Percentiles rank a stretch among this genome's conserved stretches.
These are phyloP conservation scores for Paedocypris sp. DNA, from an alignment of 2,113 vertebrate species.

Conservation along the genomic window DNA sequence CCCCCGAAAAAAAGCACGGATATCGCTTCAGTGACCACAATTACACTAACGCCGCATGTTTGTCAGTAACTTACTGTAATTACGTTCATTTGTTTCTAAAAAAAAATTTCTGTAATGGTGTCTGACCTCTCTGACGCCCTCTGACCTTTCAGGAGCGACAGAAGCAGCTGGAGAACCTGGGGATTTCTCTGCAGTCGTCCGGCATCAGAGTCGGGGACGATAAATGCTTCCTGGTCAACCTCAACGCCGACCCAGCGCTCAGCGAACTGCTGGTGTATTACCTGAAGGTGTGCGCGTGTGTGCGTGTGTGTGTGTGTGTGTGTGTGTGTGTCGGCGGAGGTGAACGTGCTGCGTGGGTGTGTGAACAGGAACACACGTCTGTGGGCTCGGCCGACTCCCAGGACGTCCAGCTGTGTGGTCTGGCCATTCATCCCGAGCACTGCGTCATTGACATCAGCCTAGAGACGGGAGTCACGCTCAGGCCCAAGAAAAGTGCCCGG, in stretches of 20 bases:
- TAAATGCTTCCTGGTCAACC: slow-evolving; percentile 86
- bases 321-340: neutral
- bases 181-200: slow-evolving; percentile 88
- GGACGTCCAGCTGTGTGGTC: slow-evolving; percentile 90
- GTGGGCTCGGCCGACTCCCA: slow-evolving; percentile 88
- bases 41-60: too few relatives aligned
- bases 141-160: slow-evolving; percentile 71
- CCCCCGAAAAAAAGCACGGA: too few relatives aligned
- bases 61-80: too few relatives aligned
- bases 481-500: slow-evolving; percentile 38
- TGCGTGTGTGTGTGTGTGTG: neutral
- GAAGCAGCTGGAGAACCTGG: slow-evolving; percentile 84
- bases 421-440: slow-evolving; percentile 87
- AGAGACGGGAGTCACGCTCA: slow-evolving; percentile 71
- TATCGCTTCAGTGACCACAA: too few relatives aligned
- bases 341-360: neutral
- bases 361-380: slow-evolving; percentile 72
- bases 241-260: slow-evolving; percentile 91
- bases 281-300: slow-evolving; percentile 67
- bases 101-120: too few relatives aligned
- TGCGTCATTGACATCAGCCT: slow-evolving; percentile 76
- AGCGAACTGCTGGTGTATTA: slow-evolving; percentile 93
- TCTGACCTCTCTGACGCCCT: neutral
- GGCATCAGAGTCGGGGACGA: slow-evolving; percentile 88
- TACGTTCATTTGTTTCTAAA: too few relatives aligned